These are phyloP conservation scores for Neogobius melanostomus DNA, from an alignment of 2,113 vertebrate species.

Conservation along the genomic window DNA sequence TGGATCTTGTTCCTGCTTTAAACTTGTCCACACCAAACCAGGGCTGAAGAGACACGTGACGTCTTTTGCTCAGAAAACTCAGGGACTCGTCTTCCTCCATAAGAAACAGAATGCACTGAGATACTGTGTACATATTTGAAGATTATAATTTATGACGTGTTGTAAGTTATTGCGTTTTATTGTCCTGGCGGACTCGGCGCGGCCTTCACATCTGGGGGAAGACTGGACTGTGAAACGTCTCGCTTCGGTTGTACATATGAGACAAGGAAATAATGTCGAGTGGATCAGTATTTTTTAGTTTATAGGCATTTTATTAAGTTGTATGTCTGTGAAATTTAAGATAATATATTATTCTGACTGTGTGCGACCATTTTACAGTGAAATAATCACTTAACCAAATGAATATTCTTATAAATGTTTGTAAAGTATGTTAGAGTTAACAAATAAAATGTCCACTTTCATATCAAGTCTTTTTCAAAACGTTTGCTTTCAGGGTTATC, in stretches of 20 bases:
- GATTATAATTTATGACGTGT: constrained; percentile 60
- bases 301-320: constrained; percentile 24
- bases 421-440: constrained; percentile 34
- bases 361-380: constrained; percentile 10
- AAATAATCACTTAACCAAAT: constrained; percentile 47
- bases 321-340: constrained; percentile 35
- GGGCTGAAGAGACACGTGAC: not conserved
- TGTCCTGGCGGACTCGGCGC: constrained; percentile 34
- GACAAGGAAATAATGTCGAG: constrained; percentile 27
- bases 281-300: not conserved
- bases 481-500: not conserved
- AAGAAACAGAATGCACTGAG: constrained; percentile 58
- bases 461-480: not conserved
- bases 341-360: constrained; percentile 56
- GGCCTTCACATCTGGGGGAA: constrained; percentile 41
- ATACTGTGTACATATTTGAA: constrained; percentile 64
- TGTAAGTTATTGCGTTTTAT: constrained; percentile 63
- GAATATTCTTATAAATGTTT: constrained; percentile 41
- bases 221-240: constrained; percentile 41
- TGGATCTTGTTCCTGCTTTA: not conserved
- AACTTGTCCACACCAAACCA: not conserved
- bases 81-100: constrained; percentile 5
- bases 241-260: constrained; percentile 16
- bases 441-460: constrained; percentile 42
- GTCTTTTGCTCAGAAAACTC: not conserved